These are phyloP conservation scores for Saguinus imperator DNA, from an alignment of 2,113 vertebrate genomes.

Conservation along the genomic window DNA sequence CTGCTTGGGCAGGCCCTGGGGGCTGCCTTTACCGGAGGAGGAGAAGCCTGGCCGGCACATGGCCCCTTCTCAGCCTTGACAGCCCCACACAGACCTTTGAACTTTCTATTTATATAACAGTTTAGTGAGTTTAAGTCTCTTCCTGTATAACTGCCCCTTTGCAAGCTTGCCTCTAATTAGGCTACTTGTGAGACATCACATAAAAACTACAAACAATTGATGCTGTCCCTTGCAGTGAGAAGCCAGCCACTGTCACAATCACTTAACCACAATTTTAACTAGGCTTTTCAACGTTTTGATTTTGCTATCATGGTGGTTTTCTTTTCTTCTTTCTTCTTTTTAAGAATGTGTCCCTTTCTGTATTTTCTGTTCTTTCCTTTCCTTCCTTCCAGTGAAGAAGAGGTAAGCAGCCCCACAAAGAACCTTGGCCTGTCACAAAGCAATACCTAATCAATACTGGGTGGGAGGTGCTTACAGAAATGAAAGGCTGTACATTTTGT, in stretches of 20 bases:
- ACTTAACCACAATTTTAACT: not conserved
- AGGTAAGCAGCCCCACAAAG: not conserved
- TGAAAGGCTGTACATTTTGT: not conserved
- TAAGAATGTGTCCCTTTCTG: not conserved
- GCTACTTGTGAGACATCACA: constrained; percentile 81
- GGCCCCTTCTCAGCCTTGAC: constrained; percentile 81
- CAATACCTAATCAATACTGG: not conserved
- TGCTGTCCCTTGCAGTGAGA: constrained; percentile 44
- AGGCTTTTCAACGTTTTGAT: not conserved
- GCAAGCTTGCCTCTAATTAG: constrained; percentile 84
- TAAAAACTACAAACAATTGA: constrained; percentile 68
- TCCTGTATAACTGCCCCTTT: constrained; percentile 85
- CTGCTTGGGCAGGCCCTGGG: not conserved
- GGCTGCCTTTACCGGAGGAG: constrained; percentile 44
- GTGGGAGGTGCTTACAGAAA: not conserved
- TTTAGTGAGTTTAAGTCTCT: constrained; percentile 87
- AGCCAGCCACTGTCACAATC: constrained; percentile 22
- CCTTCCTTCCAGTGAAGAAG: constrained; percentile 21
- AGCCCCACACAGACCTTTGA: constrained; percentile 86
- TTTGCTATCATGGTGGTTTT: not conserved
- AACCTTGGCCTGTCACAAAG: not conserved
- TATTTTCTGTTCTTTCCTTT: not conserved
- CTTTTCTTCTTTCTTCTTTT: not conserved
- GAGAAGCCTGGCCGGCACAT: constrained; percentile 84
- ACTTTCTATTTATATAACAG: constrained; percentile 89